Evolutionary conservation across 2,113 vertebrate genomes (phyloP), one percentile per base, ranked within the genome.

Genomic region (Anolis sagrei): DNA sequence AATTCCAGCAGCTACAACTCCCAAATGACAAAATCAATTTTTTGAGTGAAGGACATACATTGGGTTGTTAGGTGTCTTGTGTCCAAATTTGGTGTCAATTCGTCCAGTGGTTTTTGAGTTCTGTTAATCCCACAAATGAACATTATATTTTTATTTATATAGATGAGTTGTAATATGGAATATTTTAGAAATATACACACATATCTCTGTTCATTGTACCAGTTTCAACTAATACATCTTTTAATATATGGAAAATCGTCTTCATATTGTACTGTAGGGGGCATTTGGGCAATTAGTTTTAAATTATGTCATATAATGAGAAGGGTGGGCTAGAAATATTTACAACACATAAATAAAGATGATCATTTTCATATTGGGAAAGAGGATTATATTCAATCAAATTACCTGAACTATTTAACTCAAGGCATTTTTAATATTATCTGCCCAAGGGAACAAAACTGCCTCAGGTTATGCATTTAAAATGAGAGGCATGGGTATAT

Each of bases 371-470:
- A 75, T 49, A 44, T 1, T 3, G 7, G 27, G 49, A n/a, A 29
- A 54, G 25, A 25, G 39, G 39, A 48, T 27, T 32, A 54, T 54
- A 58, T 72, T 54, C 49, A 58, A 3, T 82, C n/a, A 72, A 19
- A 82, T 82, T 72, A 58, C 51, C 34, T 19, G 3, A 82, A 34
- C 51, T 49, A 82, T 27, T n/a, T 73, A 29, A 14, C 51, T 73
- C 70, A 73, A 11, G 51, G 13, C 21, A n/a, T 39, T 74, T 81
- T 39, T 61, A 73, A 39, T 39, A 44, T 79, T 61, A 79, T 25
- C 78, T 82, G 25, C 32, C 54, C 49, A 82, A 82, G 10, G 34
- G 69, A 82, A 73, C 25, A 44, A 79, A 8, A 10, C n/a, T 81
- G 49, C 66, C n/a, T 49, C 21, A 32, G 68, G 2, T 27, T 51